Conservation (phyloP, 2,888 invertebrate genomes). For the Drosophila subquinaria region DNA sequence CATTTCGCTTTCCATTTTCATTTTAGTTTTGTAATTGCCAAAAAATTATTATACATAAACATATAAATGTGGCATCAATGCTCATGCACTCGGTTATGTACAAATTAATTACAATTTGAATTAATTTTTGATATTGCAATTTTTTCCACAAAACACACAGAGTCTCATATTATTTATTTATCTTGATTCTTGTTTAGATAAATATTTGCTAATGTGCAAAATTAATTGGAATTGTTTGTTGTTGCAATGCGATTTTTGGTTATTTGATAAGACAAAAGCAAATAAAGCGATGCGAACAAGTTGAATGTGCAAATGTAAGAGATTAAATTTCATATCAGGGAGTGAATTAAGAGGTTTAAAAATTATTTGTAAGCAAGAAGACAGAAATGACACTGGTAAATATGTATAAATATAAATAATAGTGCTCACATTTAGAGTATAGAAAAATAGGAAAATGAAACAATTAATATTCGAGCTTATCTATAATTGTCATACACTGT, state of each 20-base stretch:
- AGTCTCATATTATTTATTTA: slow-evolving; percentile 30
- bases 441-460: neutral
- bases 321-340: neutral
- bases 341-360: neutral
- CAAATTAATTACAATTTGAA: slow-evolving; percentile 71
- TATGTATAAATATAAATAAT: neutral
- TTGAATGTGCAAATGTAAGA: neutral
- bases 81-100: slow-evolving; percentile 7
- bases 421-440: neutral
- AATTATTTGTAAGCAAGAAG: neutral
- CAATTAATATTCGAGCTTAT: slow-evolving; percentile 5
- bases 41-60: slow-evolving; percentile 27
- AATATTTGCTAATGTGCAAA: slow-evolving; percentile 63
- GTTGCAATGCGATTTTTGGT: slow-evolving; percentile 26
- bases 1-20: slow-evolving; percentile 2
- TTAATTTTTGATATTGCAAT: slow-evolving; percentile 68
- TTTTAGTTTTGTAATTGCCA: slow-evolving; percentile 33
- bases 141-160: slow-evolving; percentile 7
- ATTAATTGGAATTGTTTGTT: slow-evolving; percentile 63
- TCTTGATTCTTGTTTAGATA: slow-evolving; percentile 45
- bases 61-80: slow-evolving; percentile 19
- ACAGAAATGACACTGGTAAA: neutral
- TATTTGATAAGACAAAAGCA: slow-evolving; percentile 28
- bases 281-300: neutral
- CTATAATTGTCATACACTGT: slow-evolving; percentile 50